Conservation (phyloP, 2,113 vertebrate species). For the Xenotilapia leptura region DNA sequence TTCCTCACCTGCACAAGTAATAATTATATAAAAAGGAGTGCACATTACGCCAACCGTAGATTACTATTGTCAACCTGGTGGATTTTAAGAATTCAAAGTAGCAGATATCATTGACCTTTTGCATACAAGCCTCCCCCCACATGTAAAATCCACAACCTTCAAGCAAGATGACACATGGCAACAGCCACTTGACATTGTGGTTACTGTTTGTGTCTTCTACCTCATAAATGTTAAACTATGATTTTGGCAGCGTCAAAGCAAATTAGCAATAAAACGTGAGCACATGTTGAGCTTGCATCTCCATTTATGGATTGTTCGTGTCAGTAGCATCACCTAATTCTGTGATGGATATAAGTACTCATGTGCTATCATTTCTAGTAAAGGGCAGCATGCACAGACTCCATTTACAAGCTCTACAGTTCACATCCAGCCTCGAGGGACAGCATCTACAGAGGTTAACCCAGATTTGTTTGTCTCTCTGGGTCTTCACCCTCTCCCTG, state of each 20-base stretch:
- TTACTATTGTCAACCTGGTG: neutral
- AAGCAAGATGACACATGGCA: neutral
- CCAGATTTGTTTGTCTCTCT: conserved; percentile 56
- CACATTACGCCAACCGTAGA: neutral
- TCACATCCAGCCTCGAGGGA: conserved; percentile 39
- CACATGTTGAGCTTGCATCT: neutral
- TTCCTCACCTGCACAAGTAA: neutral
- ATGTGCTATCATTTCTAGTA: neutral
- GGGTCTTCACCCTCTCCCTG: conserved; percentile 18
- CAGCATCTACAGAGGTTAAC: conserved; percentile 55
- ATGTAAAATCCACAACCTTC: neutral
- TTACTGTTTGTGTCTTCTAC: neutral
- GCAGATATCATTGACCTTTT: neutral
- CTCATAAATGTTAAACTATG: neutral
- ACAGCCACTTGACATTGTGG: neutral
- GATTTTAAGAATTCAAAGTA: neutral
- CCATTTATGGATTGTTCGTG: neutral
- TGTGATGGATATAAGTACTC: neutral
- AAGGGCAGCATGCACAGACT: neutral
- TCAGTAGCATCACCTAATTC: neutral
- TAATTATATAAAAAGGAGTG: neutral
- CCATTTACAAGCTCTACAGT: neutral
- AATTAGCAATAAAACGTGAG: neutral
- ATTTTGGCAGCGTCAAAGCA: neutral
- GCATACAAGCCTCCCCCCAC: neutral